Conservation (phyloP, 92 coral and sea anemone genomes). For the Porites rus region DNA sequence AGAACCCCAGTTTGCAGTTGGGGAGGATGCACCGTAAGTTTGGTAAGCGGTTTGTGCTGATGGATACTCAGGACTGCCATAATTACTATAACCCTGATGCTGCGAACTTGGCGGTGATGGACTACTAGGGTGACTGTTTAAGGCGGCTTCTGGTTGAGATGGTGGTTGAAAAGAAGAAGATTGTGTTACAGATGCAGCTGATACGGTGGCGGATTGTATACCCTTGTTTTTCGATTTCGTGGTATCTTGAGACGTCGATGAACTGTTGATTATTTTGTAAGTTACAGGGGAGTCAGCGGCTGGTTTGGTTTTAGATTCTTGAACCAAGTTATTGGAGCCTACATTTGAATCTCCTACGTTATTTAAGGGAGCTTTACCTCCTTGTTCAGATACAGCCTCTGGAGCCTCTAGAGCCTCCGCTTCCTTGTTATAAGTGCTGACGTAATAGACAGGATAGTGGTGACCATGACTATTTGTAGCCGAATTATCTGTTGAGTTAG, state of each 20-base stretch:
- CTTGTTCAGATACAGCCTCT: neutral
- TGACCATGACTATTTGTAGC: neutral
- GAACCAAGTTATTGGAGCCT: neutral
- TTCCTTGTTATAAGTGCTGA: slow-evolving; percentile 13
- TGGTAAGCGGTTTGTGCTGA: slow-evolving; percentile 15
- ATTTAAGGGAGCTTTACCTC: neutral
- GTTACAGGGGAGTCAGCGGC: slow-evolving; percentile 29
- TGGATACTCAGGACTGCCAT: neutral
- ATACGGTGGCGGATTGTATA: neutral
- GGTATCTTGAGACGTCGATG: neutral
- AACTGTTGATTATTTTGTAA: slow-evolving; percentile 17
- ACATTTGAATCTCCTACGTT: neutral
- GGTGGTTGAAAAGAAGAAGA: neutral
- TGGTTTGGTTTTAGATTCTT: neutral
- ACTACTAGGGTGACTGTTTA: slow-evolving; percentile 6
- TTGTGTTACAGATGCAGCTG: slow-evolving; percentile 4
- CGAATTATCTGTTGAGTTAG: neutral
- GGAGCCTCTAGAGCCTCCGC: slow-evolving; percentile 7
- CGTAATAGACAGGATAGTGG: slow-evolving; percentile 31
- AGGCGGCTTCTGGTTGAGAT: slow-evolving; percentile 9
- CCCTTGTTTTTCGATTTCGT: neutral
- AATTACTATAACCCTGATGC: slow-evolving; percentile 7
- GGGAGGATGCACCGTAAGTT: neutral
- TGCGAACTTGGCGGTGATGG: neutral
- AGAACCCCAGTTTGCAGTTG: neutral